phyloP scores from a whole-genome alignment of 2,113 vertebrate species.

The Salvelinus namaycush region DNA sequence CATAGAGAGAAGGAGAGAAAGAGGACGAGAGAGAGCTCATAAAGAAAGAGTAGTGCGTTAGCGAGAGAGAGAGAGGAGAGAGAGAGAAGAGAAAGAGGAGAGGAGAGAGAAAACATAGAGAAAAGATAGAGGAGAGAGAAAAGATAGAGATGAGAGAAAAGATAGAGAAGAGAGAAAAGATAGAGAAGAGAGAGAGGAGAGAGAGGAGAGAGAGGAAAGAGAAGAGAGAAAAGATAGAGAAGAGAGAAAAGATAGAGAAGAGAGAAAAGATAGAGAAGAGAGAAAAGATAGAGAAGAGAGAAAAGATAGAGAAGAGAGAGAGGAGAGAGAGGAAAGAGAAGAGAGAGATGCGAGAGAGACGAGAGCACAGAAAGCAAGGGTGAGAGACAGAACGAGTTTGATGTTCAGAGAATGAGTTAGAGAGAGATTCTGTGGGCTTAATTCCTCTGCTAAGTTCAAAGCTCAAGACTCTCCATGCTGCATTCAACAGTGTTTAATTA shows the following conservation, averaged over 20 bases:
- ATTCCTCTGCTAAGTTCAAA: conserved; percentile 41
- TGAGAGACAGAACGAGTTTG: no score
- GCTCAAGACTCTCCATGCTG: conserved; percentile 12
- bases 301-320: no score
- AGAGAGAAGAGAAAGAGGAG: not conserved
- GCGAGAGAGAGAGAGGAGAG: not conserved
- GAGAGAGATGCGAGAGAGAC: no score
- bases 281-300: no score
- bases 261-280: no score
- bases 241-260: no score
- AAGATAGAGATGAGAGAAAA: not conserved
- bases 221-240: not conserved
- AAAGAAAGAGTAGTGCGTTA: not conserved
- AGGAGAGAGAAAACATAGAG: no score
- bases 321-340: no score
- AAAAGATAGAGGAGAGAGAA: not conserved
- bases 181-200: no score
- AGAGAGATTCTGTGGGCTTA: conserved; percentile 17
- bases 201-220: no score
- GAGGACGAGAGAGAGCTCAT: not conserved
- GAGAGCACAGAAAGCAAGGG: no score
- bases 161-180: no score
- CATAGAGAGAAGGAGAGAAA: not conserved
- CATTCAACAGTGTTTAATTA: conserved; percentile 26
- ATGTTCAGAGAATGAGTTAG: not conserved